Conservation (phyloP, 2,888 invertebrate species). For the Agriotes lineatus region DNA sequence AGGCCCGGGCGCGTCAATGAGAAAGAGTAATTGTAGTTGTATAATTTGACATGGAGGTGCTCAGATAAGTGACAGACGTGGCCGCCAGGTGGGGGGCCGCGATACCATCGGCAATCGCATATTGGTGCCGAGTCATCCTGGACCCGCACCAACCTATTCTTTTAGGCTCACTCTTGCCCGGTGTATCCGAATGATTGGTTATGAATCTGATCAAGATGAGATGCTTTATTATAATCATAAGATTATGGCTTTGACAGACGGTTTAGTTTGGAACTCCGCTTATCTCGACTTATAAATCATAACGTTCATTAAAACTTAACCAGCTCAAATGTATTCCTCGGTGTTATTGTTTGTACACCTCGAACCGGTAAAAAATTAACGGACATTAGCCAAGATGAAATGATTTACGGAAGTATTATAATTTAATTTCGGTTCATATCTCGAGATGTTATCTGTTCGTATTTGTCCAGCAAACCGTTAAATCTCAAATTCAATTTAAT, state of each 20-base stretch:
- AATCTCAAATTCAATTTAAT: no score
- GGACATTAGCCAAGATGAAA: no score
- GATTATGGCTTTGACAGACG: conserved; percentile 54
- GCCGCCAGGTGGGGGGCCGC: conserved; percentile 64
- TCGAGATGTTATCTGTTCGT: no score
- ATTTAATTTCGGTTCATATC: no score
- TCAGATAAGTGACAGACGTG: conserved; percentile 63
- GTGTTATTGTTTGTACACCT: background rate
- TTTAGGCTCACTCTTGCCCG: conserved; percentile 35
- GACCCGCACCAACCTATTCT: conserved; percentile 39
- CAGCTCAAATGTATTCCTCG: conserved; percentile 2
- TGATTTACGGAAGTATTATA: no score
- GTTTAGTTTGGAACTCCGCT: conserved; percentile 42
- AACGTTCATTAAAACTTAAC: conserved; percentile 34
- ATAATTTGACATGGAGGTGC: conserved; percentile 64
- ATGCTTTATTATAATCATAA: conserved; percentile 43
- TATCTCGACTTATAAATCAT: conserved; percentile 39
- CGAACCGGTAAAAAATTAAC: no score
- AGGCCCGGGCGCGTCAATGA: conserved; percentile 26
- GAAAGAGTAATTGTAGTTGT: conserved; percentile 57
- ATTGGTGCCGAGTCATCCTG: conserved; percentile 54
- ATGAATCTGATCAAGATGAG: conserved; percentile 44
- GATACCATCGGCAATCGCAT: conserved; percentile 54
- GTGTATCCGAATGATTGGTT: conserved; percentile 33
- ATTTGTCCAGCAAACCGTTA: no score